Conservation (phyloP, 2,113 vertebrate genomes). For the Rhinoderma darwinii region DNA sequence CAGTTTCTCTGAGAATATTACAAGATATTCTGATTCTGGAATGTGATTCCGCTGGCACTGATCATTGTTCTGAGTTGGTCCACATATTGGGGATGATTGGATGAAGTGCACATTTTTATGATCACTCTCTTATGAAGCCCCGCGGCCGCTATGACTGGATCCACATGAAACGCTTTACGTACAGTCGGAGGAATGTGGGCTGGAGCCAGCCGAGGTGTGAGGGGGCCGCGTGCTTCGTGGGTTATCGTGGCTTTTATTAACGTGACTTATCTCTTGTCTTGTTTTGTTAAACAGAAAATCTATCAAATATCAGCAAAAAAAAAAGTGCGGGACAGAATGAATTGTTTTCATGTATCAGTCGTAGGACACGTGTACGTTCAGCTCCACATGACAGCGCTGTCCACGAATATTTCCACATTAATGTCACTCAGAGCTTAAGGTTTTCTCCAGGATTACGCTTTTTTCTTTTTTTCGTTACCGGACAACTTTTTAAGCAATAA, state of each 20-base stretch:
- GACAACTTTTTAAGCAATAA: no score
- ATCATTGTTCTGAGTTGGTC: neutral
- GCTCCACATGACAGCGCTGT: neutral
- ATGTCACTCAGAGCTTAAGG: neutral
- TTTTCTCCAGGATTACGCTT: no score
- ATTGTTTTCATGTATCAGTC: neutral
- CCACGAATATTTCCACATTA: neutral
- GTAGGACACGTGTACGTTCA: neutral
- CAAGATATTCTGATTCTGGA: rapidly evolving
- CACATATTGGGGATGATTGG: no score
- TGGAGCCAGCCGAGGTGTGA: slow-evolving; percentile 23
- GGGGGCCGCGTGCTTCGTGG: neutral
- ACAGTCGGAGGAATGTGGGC: slow-evolving; percentile 14
- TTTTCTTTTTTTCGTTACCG: neutral
- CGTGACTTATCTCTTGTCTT: slow-evolving; percentile 20
- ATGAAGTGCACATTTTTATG: slow-evolving; percentile 2
- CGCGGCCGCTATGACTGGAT: slow-evolving; percentile 5
- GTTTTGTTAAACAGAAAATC: neutral
- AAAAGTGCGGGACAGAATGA: neutral
- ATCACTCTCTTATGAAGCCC: neutral
- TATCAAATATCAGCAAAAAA: slow-evolving; percentile 24
- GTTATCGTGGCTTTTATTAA: slow-evolving; percentile 28
- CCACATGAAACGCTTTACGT: neutral
- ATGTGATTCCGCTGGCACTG: neutral
- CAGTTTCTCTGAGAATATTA: no score